Base-by-base conservation (phyloP, 2,113 vertebrate genomes). In the Oncorhynchus kisutch region DNA sequence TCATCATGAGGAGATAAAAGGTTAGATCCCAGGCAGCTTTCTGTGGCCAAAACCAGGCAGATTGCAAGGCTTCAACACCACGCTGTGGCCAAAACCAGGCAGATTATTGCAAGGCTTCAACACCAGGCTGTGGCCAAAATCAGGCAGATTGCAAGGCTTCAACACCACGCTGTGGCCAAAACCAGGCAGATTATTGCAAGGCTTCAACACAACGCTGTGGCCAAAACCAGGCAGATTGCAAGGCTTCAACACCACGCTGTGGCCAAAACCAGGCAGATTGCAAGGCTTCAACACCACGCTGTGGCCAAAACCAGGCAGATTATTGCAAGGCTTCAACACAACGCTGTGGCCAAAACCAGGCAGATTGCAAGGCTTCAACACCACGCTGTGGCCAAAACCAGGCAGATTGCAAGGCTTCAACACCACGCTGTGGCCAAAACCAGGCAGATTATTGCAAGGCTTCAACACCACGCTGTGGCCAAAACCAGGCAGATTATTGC, bases 1-100 rank as follows among this genome's bases (percentile, higher is more conserved):
- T 90, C 81, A 91, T 91, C 91, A 89, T 88, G 83, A 54, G 49
- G 72, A 86, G 87, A 88, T 90, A 87, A 90, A 91, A 90, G 88
- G 90, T 89, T 88, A 87, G 79, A n/a, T 76, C 65, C 69, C 67
- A 62, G 70, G 84, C 73, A 70, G 68, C 57, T 45, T 25, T 8
- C 71, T 39, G 71, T 13, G 71, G 54, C 54, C 27, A 27, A 18
- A 54, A 54, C 69, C 69, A 62, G 70, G 84, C 73, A 70, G 68
- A 39, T 45, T 18, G 3, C 71, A 54, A 54, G 4, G 14, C 14
- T 18, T 54, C 16, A 18, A 18, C 14, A 54, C 51, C 16, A 18
- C 4, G 14, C 16, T 13, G 51, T 54, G 39, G 39, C 39, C 39
- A 11, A 60, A n/a, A 72, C 25, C 25, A 27, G 25, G 25, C 25